phyloP scores from a whole-genome alignment of 2,113 vertebrate species.

The Oxyruncus cristatus region DNA sequence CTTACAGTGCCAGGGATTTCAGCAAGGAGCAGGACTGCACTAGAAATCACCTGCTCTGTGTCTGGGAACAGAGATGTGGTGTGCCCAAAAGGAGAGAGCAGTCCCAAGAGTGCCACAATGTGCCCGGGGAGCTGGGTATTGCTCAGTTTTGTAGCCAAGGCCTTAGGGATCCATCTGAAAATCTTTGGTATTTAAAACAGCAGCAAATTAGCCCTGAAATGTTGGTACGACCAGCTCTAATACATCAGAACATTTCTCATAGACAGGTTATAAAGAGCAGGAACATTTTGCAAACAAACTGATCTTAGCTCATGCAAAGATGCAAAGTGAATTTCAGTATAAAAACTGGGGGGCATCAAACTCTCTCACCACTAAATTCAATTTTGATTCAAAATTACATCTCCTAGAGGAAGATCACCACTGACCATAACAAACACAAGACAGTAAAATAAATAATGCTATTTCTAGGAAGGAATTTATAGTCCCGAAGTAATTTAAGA shows the following conservation, averaged over 20 bases:
- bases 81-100: not conserved
- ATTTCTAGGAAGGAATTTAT: conserved; percentile 63
- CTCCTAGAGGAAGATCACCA: not conserved
- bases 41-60: not conserved
- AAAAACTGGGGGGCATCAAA: not conserved
- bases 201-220: conserved; percentile 36
- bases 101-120: not conserved
- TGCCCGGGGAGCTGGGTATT: not conserved
- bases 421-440: conserved; percentile 34
- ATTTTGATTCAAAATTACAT: conserved; percentile 27
- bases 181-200: conserved; percentile 44
- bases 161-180: conserved; percentile 20
- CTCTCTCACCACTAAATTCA: not conserved
- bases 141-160: conserved; percentile 28
- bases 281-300: not conserved
- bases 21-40: not conserved
- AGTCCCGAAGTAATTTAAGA: conserved; percentile 55
- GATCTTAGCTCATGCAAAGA: not conserved
- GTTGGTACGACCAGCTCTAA: not conserved
- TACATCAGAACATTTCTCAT: not conserved
- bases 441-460: conserved; percentile 52
- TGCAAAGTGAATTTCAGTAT: not conserved
- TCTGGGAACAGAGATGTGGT: not conserved
- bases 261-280: not conserved
- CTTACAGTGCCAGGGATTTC: not conserved